Conservation (phyloP, 2,113 vertebrate genomes). For the Otolemur garnettii region DNA sequence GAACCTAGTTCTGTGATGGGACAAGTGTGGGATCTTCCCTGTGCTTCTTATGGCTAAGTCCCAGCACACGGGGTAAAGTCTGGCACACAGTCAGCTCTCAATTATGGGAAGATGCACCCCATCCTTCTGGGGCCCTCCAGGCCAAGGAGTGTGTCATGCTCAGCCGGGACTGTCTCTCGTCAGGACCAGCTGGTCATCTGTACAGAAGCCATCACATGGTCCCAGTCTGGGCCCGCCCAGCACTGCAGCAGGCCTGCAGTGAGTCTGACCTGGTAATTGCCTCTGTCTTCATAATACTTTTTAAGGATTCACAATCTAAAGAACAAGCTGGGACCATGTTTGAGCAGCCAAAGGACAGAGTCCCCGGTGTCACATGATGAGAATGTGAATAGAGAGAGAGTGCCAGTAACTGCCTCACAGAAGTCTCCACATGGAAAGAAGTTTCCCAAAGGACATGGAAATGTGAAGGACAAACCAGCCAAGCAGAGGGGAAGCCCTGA, state of each 20-base stretch:
- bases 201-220: not conserved
- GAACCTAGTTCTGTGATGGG: not conserved
- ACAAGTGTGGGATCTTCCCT: rapidly evolving
- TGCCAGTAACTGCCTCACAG: not conserved
- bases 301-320: not conserved
- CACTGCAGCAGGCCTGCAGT: no score
- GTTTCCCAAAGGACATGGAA: not conserved
- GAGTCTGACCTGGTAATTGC: not conserved
- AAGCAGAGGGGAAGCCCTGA: not conserved
- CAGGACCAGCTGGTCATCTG: not conserved
- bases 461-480: not conserved
- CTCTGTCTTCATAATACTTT: not conserved
- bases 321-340: not conserved
- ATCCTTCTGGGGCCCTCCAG: no score
- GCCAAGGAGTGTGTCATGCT: rapidly evolving
- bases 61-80: not conserved
- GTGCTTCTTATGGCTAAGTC: not conserved
- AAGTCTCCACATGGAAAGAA: not conserved
- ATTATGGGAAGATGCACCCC: not conserved
- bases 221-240: rapidly evolving
- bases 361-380: not conserved
- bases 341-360: not conserved
- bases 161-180: not conserved
- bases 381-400: not conserved
- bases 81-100: not conserved